Base-by-base conservation (phyloP, 2,113 vertebrate genomes). In the Notechis scutatus region DNA sequence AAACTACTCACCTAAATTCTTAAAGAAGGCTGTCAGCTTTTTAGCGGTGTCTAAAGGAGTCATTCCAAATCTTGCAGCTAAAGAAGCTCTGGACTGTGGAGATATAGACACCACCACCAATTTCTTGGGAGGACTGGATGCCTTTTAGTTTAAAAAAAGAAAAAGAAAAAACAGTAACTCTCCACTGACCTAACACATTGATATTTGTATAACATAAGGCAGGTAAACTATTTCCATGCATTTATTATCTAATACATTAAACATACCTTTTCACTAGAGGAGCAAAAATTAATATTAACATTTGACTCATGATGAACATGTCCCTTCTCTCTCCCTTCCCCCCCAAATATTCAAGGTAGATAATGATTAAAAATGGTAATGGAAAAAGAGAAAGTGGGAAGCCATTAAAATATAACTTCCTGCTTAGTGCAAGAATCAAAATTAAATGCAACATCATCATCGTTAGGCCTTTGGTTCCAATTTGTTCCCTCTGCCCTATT, bases 101-200 rank as follows among this genome's bases (percentile, higher is more conserved):
- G 99, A 99, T 23, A 99, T 95, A 0, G 99, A 99, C 90, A 99
- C 97, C 74, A 99, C 98, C 92, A 99, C 98, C 94, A 98, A 87
- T 39, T 97, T 98, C 96, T 98, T 98, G 88, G 98, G 96, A 0
- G 96, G 95, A 29, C 90, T 91, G 0, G 93, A 96, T 1, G 39
- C 86, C 98, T 93, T 98, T 91, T 81, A 42, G 34, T 81, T 42
- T 3, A 81, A 56, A 91, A 21, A 2, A 8, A 26, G 29, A 18
- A 52, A 24, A 52, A 24, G 56, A 50, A 47, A 26, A 47, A 42
- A 8, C 26, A 0, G 0, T 74, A 81, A 81, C 74, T 81, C 69
- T 74, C 18, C 34, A 81, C 18, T 81, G 7, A 39, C 6, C 18
- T 81, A 81, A 0, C 69, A 87, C 11, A 14, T 3, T 86, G 24